Evolutionary conservation across 2,888 invertebrate species (phyloP).

Genomic region (Caenorhabditis sinica): DNA sequence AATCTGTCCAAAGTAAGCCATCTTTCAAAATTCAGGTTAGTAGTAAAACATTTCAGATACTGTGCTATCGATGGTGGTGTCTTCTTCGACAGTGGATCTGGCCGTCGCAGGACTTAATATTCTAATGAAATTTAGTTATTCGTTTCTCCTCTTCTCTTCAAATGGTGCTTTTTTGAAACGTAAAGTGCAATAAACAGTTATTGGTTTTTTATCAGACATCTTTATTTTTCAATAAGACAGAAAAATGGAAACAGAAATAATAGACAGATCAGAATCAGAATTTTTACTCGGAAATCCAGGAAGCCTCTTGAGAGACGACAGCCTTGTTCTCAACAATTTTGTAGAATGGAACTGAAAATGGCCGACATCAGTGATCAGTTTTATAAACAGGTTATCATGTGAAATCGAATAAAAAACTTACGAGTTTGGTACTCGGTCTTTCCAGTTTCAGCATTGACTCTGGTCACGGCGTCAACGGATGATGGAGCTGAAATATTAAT

Average conservation of each 20-base stretch:
- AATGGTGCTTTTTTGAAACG: conserved; percentile 41
- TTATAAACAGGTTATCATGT: too few species aligned
- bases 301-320: conserved; percentile 49
- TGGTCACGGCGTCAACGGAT: conserved; percentile 39
- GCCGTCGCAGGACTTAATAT: conserved; percentile 41
- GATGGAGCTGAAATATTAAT: conserved; percentile 42
- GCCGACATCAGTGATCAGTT: too few species aligned
- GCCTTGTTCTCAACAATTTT: conserved; percentile 56
- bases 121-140: background rate
- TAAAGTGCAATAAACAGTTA: conserved; percentile 62
- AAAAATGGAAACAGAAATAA: background rate
- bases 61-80: conserved; percentile 70
- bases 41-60: conserved; percentile 46
- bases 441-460: conserved; percentile 54
- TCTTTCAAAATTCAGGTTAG: background rate
- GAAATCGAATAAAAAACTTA: conserved; percentile 14
- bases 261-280: background rate
- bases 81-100: conserved; percentile 65
- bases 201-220: conserved; percentile 50
- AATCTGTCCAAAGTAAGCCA: conserved; percentile 66
- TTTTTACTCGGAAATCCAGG: conserved; percentile 56
- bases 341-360: conserved; percentile 57
- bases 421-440: conserved; percentile 57
- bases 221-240: conserved; percentile 18
- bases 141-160: conserved; percentile 3